Evolutionary conservation across 2,797 vertebrate genomes (phyloP), one percentile per base, ranked within the genome.

Genomic region (Tamandua tetradactyla): DNA sequence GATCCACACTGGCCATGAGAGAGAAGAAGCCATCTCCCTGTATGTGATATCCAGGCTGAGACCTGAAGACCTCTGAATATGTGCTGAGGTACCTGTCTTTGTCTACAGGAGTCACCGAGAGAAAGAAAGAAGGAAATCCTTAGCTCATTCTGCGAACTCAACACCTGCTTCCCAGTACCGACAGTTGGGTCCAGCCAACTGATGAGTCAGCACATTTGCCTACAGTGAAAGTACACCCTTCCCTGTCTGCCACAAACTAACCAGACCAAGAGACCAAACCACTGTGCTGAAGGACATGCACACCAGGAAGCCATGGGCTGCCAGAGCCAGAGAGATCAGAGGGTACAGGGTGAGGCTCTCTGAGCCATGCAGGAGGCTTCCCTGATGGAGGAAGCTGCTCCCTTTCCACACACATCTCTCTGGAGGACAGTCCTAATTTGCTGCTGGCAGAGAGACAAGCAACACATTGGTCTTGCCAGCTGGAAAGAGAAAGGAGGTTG

Each of bases 341-440:
- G 30, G 42, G 86, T 20, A 0, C 15, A 61, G 47, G 76, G 69
- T 23, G 20, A 93, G 72, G 55, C 2, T 66, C 44, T 78, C 18
- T 0, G 10, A 74, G 35, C 61, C 40, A 76, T 18, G n/a, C 82
- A 83, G 55, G 87, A 68, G 9, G 20, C 5, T 61, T 72, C 22
- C n/a, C 22, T 25, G 68, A 22, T 0, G 76, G 84, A 95, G 92
- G 83, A 97, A 97, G 89, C 92, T 71, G 52, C 5, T 83, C 37
- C 71, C 30, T 96, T 96, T 95, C 89, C 75, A 93, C 0, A 0
- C 6, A 62, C 1, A 6, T 66, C 44, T 68, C 25, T 17, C 0
- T 42, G 74, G 61, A 86, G 30, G 25, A 55, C 40, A 69, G 64
- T 42, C 8, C 78, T 74, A 9, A 61, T 35, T 76, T 87, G 37